Base-by-base conservation (phyloP, 1,140 invertebrate genomes). In the Mycetomoellerius zeteki region DNA sequence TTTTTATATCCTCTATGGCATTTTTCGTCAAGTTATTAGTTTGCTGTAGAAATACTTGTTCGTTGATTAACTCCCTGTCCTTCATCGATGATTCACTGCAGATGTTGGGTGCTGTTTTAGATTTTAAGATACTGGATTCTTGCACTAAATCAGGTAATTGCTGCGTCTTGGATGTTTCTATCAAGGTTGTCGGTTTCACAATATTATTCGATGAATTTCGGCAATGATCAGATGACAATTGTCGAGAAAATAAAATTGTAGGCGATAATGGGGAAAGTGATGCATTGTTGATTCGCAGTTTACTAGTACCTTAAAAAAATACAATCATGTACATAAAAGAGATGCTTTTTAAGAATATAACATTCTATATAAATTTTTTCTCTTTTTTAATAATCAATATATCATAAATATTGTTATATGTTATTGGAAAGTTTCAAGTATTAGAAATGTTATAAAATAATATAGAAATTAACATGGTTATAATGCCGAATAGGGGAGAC, bases 301-400 rank as follows among this genome's bases (percentile, higher is more conserved):
- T 96, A 21, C 94, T 95, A 0, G 96, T 95, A 33, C 89, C 89
- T 86, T 96, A 3, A 97, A 60, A 84, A 75, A 43, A 54, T 21
- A 80, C 33, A 80, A 69, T 65, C 3, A 67, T 24, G 33, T 54
- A 12, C 12, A 77, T 47, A 78, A 67, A 14, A 47, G 1, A 50
- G 1, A 50, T 65, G 3, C 0, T 30, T 65, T 67, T 1, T 2
- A 2, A 67, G 7, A 16, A 47, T 43, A 64, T 33, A 65, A 52
- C n/a, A 56, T 50, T 50, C 14, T 50, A 50, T 4, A 56, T n/a
- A 75, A 73, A 12, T 33, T 27, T 58, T 58, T 16, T 58, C 3
- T 75, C 16, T 37, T 56, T 52, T 8, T 30, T 14, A 58, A 5
- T 16, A 58, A 21, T 56, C 16, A 56, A 33, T 21, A 56, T 47